These are phyloP conservation scores for Synergus gifuensis DNA, from an alignment of 2,888 invertebrate genomes.

Conservation along the genomic window DNA sequence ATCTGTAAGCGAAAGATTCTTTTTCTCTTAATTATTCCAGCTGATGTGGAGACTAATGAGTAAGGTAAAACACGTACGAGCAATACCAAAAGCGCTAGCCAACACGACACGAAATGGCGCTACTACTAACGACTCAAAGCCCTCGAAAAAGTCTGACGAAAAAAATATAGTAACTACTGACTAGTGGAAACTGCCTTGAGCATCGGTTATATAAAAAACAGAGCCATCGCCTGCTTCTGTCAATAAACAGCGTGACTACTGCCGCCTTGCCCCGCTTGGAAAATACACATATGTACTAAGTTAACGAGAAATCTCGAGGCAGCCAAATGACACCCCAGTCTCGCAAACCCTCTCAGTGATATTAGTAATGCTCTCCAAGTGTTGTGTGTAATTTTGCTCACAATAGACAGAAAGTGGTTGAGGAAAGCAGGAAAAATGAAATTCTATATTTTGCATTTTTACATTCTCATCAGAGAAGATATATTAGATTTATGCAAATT, in stretches of 20 bases:
- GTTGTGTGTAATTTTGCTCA: slow-evolving; percentile 11
- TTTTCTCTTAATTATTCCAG: slow-evolving; percentile 38
- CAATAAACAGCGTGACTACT: slow-evolving; percentile 20
- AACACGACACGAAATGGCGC: background rate
- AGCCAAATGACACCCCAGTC: background rate
- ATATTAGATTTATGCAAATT: too few relatives aligned
- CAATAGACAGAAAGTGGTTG: slow-evolving; percentile 16
- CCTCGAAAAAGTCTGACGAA: background rate
- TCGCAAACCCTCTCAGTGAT: slow-evolving; percentile 18
- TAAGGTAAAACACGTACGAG: slow-evolving; percentile 37
- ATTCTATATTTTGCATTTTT: too few relatives aligned
- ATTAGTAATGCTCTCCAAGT: slow-evolving; percentile 26
- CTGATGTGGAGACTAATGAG: slow-evolving; percentile 40
- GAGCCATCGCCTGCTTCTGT: background rate
- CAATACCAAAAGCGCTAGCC: slow-evolving; percentile 1
- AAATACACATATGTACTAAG: slow-evolving; percentile 8
- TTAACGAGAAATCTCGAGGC: slow-evolving; percentile 21
- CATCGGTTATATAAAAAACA: background rate
- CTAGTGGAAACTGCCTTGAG: slow-evolving; percentile 23
- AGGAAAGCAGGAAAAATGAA: background rate
- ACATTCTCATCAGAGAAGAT: too few relatives aligned
- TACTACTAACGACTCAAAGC: slow-evolving; percentile 25
- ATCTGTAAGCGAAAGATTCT: slow-evolving; percentile 25
- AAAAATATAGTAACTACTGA: background rate
- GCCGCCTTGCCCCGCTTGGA: background rate